phyloP scores from a whole-genome alignment of 1,140 invertebrate genomes.

The Drosophila sulfurigaster region DNA sequence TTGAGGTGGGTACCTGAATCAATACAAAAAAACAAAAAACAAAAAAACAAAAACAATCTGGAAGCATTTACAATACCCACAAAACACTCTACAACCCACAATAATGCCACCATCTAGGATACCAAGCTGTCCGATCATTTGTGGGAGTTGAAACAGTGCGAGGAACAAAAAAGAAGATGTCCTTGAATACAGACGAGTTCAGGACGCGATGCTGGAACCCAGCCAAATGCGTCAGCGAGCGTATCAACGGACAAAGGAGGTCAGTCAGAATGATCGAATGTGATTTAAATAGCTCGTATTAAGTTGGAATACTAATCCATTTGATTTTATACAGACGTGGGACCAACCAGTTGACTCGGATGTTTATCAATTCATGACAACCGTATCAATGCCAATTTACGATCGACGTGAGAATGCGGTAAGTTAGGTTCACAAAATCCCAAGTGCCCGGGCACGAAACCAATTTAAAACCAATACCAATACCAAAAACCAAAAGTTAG shows the following conservation, averaged over 20 bases:
- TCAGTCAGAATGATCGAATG: slow-evolving; percentile 14
- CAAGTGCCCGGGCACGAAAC: slow-evolving; percentile 20
- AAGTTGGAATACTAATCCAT: background rate
- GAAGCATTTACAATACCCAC: slow-evolving; percentile 7
- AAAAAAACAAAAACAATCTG: background rate
- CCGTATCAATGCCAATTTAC: slow-evolving; percentile 96
- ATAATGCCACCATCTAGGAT: slow-evolving; percentile 86
- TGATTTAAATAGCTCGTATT: background rate
- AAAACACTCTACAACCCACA: slow-evolving; percentile 31
- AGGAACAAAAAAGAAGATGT: slow-evolving; percentile 89
- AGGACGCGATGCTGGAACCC: slow-evolving; percentile 68
- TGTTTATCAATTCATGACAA: slow-evolving; percentile 93
- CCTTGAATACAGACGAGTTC: slow-evolving; percentile 66
- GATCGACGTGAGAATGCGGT: slow-evolving; percentile 92
- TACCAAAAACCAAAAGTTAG: slow-evolving; percentile 53
- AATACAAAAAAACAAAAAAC: too few relatives aligned
- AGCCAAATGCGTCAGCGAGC: slow-evolving; percentile 63
- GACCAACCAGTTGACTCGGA: slow-evolving; percentile 87
- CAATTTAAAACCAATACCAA: slow-evolving; percentile 41
- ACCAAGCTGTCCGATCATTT: slow-evolving; percentile 95
- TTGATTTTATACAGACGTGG: slow-evolving; percentile 86
- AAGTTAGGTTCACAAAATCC: slow-evolving; percentile 81
- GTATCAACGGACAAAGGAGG: slow-evolving; percentile 71
- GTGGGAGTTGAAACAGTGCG: slow-evolving; percentile 93
- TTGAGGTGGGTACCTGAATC: slow-evolving; percentile 88